Evolutionary conservation across 2,113 vertebrate genomes (phyloP), one percentile per base, ranked within the genome.

Genomic region (Neomonachus schauinslandi): DNA sequence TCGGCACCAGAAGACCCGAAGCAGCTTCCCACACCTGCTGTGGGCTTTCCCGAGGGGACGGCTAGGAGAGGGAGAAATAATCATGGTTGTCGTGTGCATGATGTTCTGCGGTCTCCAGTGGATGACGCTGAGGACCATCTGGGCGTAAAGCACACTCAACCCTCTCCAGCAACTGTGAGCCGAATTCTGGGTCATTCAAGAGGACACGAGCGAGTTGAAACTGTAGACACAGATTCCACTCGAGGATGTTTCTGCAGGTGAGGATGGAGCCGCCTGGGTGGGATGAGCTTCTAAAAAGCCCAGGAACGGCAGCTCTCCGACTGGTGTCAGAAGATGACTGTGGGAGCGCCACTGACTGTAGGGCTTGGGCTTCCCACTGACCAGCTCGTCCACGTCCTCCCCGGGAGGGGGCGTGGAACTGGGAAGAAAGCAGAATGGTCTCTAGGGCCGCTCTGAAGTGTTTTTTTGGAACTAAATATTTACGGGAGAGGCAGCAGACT

Each of bases 311-410:
- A 98, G 97, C 39, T 93, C 89, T 79, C 39, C 57, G 74, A n/a
- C 0, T 42, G 88, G 72, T 59, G 88, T 97, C 98, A 97, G 97
- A 85, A 98, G 98, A 96, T 69, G 94, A 91, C 89, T 83, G 42
- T 80, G 81, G 67, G 96, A 89, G 97, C 93, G 53, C 33, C 33
- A 67, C 90, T 51, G 96, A 79, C 87, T 87, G 61, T 63, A 95
- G 97, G 46, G 76, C 85, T 97, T 89, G 72, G 61, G 83, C n/a
- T 11, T 79, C 89, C 51, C 87, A 85, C 83, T 92, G 95, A 91
- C 59, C 0, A 81, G 94, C 24, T 57, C 31, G 55, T 84, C 2
- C 79, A 33, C n/a, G 51, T 19, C 95, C 85, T 97, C 82, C 89
- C 77, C 49, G 92, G 91, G 90, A 95, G 88, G 84, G 59, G 86